Evolutionary conservation across 2,113 vertebrate genomes (phyloP), one percentile per base, ranked within the genome.

Genomic region (Grallaria varia): DNA sequence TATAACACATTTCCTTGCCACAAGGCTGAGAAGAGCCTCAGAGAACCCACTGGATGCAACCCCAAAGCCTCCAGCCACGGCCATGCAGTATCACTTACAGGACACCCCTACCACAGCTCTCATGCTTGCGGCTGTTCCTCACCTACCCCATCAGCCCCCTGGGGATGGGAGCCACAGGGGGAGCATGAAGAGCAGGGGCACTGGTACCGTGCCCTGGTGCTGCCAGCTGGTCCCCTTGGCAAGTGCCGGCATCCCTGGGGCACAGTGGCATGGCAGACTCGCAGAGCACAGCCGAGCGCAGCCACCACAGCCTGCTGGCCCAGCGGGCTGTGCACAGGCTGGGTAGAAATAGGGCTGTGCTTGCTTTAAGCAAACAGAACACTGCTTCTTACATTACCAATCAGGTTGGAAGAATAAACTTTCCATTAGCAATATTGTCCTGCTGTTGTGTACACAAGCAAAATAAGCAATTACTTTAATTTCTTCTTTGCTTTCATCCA

Each of bases 51-150:
- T 2, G 27, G 30, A 39, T n/a, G n/a, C n/a, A 78, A 74, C 6
- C 20, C n/a, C 39, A 58, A 47, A 62, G 24, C 6, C 37, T 86
- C 47, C 47, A 68, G 40, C 25, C 60, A n/a, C 0, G 0, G 22
- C 45, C 18, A 6, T 8, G 7, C 18, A 15, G 23, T 4, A 49
- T 15, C 16, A 18, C 28, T 33, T 8, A 40, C 13, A 50, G 35
- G 67, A 78, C 35, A 71, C 10, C 40, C 16, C 2, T 8, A 30
- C 12, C 2, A 0, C 1, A 6, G 62, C 22, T 28, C 56, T 56
- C 2, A 0, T 6, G 13, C 14, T 33, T 45, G 37, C 27, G 25
- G 69, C n/a, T 0, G 0, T 7, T 69, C 20, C 52, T 64, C 33
- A 33, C 6, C 45, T 4, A 3, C 5, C 4, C 8, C 0, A 0